Percentiles rank a stretch among this genome's conserved stretches.
These are phyloP conservation scores for Drosophila diplacantha DNA, from an alignment of 2,888 invertebrate genomes.

Conservation along the genomic window DNA sequence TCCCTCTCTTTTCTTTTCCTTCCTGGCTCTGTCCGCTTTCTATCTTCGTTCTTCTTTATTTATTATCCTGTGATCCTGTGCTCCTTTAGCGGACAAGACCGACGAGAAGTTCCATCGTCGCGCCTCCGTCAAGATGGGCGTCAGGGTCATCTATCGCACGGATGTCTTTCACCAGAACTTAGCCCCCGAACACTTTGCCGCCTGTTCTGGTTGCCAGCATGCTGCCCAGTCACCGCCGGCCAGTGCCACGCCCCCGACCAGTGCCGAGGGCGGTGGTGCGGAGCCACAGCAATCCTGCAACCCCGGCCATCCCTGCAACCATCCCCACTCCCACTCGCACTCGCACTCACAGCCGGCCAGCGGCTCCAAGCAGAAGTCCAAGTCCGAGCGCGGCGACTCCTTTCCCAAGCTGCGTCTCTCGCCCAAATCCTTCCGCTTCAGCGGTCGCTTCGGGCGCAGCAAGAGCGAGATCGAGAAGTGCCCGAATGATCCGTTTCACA, in stretches of 20 bases:
- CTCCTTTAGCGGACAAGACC: slow-evolving; percentile 84
- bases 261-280: slow-evolving; percentile 23
- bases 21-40: background rate
- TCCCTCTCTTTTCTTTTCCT: background rate
- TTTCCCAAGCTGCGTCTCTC: slow-evolving; percentile 76
- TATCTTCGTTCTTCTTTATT: background rate
- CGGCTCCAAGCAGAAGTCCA: slow-evolving; percentile 54
- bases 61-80: slow-evolving; percentile 42
- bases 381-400: slow-evolving; percentile 76
- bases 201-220: slow-evolving; percentile 50
- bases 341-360: slow-evolving; percentile 15
- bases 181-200: slow-evolving; percentile 72
- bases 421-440: slow-evolving; percentile 77
- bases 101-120: slow-evolving; percentile 90
- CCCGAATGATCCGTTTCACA: slow-evolving; percentile 74
- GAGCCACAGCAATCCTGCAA: slow-evolving; percentile 42
- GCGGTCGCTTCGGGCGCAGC: slow-evolving; percentile 77
- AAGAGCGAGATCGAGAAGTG: slow-evolving; percentile 77
- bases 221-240: slow-evolving; percentile 63
- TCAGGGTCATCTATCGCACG: slow-evolving; percentile 86
- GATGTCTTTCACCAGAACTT: slow-evolving; percentile 67
- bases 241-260: slow-evolving; percentile 52
- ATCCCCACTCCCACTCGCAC: slow-evolving; percentile 13
- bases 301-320: background rate
- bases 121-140: slow-evolving; percentile 90